Conservation (phyloP, 2,113 vertebrate species). For the Mohoua ochrocephala region DNA sequence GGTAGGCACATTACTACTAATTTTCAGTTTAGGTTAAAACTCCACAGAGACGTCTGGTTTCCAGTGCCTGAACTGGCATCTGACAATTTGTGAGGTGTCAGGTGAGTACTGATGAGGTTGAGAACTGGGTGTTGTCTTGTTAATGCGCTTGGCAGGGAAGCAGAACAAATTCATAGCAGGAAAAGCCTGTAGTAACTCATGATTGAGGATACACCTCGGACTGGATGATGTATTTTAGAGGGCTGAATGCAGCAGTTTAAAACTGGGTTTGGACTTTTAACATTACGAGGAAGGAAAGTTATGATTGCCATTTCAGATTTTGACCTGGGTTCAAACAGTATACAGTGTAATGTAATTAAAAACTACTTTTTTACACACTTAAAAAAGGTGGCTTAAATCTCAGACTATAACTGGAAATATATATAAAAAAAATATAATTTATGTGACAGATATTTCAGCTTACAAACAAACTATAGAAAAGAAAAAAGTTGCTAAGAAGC, state of each 20-base stretch:
- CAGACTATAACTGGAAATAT: not conserved
- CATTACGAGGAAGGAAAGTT: not conserved
- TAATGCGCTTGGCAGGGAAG: conserved; percentile 1
- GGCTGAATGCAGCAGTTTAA: not conserved
- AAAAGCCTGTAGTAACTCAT: not conserved
- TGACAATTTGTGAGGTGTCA: conserved; percentile 49
- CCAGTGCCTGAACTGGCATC: not conserved
- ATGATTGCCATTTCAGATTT: not conserved
- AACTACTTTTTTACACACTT: not conserved
- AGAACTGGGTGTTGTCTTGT: conserved; percentile 37
- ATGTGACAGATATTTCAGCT: not conserved
- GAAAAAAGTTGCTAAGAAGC: not conserved
- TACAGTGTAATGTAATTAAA: not conserved
- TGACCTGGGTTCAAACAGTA: not conserved
- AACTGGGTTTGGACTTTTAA: not conserved
- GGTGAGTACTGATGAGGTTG: conserved; percentile 8
- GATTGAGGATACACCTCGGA: not conserved
- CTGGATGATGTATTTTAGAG: not conserved
- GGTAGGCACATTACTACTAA: conserved; percentile 12
- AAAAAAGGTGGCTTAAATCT: not conserved
- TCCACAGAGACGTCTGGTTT: conserved; percentile 15
- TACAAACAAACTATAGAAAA: not conserved
- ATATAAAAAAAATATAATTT: not conserved
- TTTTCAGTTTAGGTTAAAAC: conserved; percentile 29
- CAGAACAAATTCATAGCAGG: conserved; percentile 8